Percentiles rank a stretch among this genome's conserved stretches.
Evolutionary conservation across 2,888 invertebrate genomes (phyloP).

Genomic region (Eulithis testata): DNA sequence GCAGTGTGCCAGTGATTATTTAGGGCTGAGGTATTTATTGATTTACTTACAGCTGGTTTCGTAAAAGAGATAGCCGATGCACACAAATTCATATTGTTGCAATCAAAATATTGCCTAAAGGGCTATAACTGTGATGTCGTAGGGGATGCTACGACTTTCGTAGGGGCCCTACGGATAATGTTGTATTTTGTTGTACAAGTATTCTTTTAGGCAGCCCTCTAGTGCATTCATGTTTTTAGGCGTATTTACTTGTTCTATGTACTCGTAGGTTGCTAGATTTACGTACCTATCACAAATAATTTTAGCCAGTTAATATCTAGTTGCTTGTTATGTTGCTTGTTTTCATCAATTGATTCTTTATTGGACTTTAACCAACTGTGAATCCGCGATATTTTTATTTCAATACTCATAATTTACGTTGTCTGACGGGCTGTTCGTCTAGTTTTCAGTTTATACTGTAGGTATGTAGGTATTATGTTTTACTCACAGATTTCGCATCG

Average conservation of each 20-base stretch:
- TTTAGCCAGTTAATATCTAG: not conserved
- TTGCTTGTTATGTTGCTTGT: not conserved
- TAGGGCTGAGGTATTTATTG: constrained; percentile 26
- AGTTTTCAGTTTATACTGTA: constrained; percentile 6
- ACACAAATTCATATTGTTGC: not conserved
- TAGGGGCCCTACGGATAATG: not conserved
- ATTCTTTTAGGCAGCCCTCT: too few species aligned
- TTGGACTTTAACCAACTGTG: constrained; percentile 52
- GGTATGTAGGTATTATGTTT: not conserved
- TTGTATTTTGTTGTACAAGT: too few species aligned
- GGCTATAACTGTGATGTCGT: not conserved
- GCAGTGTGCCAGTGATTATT: constrained; percentile 28
- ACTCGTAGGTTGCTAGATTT: not conserved
- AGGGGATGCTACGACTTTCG: not conserved
- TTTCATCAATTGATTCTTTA: constrained; percentile 29
- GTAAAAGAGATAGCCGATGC: not conserved
- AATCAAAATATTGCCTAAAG: not conserved
- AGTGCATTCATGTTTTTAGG: too few species aligned
- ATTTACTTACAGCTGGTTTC: constrained; percentile 25
- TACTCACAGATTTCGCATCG: not conserved
- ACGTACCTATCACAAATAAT: not conserved
- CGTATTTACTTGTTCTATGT: too few species aligned
- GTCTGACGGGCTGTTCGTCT: constrained; percentile 28
- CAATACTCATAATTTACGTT: constrained; percentile 47
- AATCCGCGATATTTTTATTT: constrained; percentile 49